Base-by-base conservation (phyloP, 2,113 vertebrate species). In the Aphelocoma coerulescens region DNA sequence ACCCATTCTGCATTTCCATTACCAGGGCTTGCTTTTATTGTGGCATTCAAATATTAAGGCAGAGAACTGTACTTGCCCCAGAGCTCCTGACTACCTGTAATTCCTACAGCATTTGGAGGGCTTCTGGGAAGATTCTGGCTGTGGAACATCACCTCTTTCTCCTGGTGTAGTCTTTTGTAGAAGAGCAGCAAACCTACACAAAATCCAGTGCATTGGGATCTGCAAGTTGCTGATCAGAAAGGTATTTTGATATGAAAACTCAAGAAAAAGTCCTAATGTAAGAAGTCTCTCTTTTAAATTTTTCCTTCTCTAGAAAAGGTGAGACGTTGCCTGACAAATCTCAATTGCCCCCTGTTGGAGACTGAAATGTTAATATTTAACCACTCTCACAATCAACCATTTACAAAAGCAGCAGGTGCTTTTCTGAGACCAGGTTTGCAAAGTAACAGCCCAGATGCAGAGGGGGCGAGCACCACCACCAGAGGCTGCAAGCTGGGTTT, bases 341-440 rank as follows among this genome's bases (percentile, higher is more conserved):
- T 59, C 26, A 26, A 35, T 68, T 65, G 9, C 8, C 21, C 4
- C 6, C 16, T 52, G 13, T 7, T 0, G 0, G 22, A 54, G 19
- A 69, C 7, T 13, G 46, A 54, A 62, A 46, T 33, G 19, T 28
- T 46, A 13, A 20, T 69, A 12, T 37, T 33, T 33, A 52, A 44
- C 18, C 15, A 39, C 8, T 37, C 22, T 23, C 52, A 73, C 10
- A 46, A 61, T 1, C 13, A 7, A 46, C 6, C 39, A 19, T 19
- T 28, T 69, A 5, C 27, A 78, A 54, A 78, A 69, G 15, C 15
- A 46, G 23, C 0, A 0, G 8, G 7, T 52, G 11, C 32, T 69
- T 9, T 33, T 44, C 22, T 19, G 28, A 39, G 65, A 52, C 4
- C 10, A 17, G 12, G 13, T 54, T 44, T 37, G 44, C 27, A 23